Base-by-base conservation (phyloP, 1,140 invertebrate species). In the Littorina saxatilis region DNA sequence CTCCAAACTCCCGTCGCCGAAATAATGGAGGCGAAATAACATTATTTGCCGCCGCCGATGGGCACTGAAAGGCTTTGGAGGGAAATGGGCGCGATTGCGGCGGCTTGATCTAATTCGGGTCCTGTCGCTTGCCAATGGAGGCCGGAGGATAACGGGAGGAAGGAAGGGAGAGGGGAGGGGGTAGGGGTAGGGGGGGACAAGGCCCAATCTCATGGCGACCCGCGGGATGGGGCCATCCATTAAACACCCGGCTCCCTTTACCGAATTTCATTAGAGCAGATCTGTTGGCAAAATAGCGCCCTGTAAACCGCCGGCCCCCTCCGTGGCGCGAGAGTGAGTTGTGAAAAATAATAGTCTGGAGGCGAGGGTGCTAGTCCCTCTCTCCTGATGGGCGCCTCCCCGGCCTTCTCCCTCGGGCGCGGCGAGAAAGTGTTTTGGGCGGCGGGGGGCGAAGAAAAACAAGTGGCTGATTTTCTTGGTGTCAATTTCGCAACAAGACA, bases 21-120 rank as follows among this genome's bases (percentile, higher is more conserved):
- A 63, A 78, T 78, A 78, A 78, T 78, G 76, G 76, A 78, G 39
- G 76, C 76, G 76, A 78, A 78, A 78, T 78, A 78, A 78, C 76
- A 78, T 78, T 78, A 78, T 58, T 63, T 63, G 76, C 55, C 76
- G 55, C 76, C 58, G 76, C 58, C 76, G 55, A 43, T 63, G 76
- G 58, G 55, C 35, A 58, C 58, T 78, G 76, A 78, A 78, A 78
- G 76, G 55, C 76, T 68, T 17, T 27, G 29, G 74, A 43, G 76
- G 76, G 76, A 78, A 78, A 78, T 78, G 76, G 55, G 39, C 50
- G 52, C 76, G 76, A 78, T 78, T 78, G 76, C 58, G 76, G 76
- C 55, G 55, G 52, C 76, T 58, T 78, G 76, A 78, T 78, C 76
- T 78, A 78, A 78, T 78, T 78, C 76, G 76, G 76, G 76, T 76